A percentile compares a stretch with the other conserved stretches of the same genome.
These are phyloP conservation scores for Cecidostiba fungosa DNA, from an alignment of 2,888 invertebrate genomes.

Conservation along the genomic window DNA sequence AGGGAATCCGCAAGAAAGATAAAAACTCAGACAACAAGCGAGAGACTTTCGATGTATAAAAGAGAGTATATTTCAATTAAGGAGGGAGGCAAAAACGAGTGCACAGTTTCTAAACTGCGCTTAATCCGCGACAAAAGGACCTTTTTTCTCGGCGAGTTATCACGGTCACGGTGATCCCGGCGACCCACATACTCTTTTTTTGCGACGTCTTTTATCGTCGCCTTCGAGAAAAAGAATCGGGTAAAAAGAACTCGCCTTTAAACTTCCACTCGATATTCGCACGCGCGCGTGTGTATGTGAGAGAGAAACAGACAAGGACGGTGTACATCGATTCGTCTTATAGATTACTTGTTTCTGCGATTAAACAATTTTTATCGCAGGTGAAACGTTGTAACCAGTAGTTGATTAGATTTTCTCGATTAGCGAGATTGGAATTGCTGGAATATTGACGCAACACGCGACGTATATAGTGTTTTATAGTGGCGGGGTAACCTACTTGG, in stretches of 20 bases:
- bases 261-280: not conserved
- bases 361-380: not conserved
- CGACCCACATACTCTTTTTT: slow-evolving; percentile 41
- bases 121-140: slow-evolving; percentile 18
- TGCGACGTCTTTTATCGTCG: slow-evolving; percentile 10
- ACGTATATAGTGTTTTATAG: not conserved
- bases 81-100: not conserved
- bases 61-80: not conserved
- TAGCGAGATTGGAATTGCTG: not conserved
- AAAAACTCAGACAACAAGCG: too few species aligned
- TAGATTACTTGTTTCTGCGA: not conserved
- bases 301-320: not conserved
- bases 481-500: not conserved
- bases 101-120: slow-evolving; percentile 10
- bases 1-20: too few species aligned
- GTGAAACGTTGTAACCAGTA: not conserved
- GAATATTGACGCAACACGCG: not conserved
- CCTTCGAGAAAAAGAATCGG: not conserved
- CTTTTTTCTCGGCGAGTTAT: slow-evolving; percentile 3
- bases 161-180: slow-evolving; percentile 27
- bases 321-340: not conserved
- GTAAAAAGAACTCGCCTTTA: slow-evolving; percentile 32
- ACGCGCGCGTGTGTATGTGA: too few species aligned
- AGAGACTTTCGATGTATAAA: not conserved
- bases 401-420: not conserved